phyloP scores from a whole-genome alignment of 2,888 invertebrate species.

The Zaprionus lineosus region DNA sequence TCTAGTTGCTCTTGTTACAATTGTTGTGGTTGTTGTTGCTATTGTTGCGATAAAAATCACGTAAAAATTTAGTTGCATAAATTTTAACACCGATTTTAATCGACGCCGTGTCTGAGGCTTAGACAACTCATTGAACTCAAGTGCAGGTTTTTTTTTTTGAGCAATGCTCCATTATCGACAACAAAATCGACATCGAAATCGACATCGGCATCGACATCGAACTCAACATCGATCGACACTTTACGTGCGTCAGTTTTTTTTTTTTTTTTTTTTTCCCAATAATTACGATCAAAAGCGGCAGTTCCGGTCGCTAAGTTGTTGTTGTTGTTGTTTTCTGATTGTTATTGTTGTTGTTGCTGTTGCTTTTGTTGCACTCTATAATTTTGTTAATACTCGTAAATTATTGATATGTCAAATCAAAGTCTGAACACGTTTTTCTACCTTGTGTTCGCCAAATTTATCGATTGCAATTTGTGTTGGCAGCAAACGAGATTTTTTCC shows the following conservation, averaged over 20 bases:
- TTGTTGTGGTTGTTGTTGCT: slow-evolving; percentile 23
- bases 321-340: slow-evolving; percentile 2
- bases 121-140: slow-evolving; percentile 64
- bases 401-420: slow-evolving; percentile 77
- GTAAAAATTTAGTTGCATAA: slow-evolving; percentile 76
- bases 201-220: slow-evolving; percentile 23
- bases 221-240: slow-evolving; percentile 62
- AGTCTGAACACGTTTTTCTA: slow-evolving; percentile 57
- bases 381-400: slow-evolving; percentile 66
- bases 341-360: slow-evolving; percentile 12
- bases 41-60: slow-evolving; percentile 65
- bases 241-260: slow-evolving; percentile 39
- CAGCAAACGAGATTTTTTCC: slow-evolving; percentile 20
- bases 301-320: slow-evolving; percentile 56
- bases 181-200: slow-evolving; percentile 5
- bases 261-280: slow-evolving; percentile 54
- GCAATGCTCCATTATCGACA: background rate
- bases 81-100: slow-evolving; percentile 79
- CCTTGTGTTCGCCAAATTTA: slow-evolving; percentile 51
- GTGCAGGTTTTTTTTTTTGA: slow-evolving; percentile 9
- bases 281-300: slow-evolving; percentile 71
- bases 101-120: slow-evolving; percentile 61
- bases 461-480: slow-evolving; percentile 43
- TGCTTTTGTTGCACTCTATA: slow-evolving; percentile 44
- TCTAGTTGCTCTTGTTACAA: slow-evolving; percentile 21